phyloP scores from a whole-genome alignment of 2,797 vertebrate genomes.

The Mus minutoides region DNA sequence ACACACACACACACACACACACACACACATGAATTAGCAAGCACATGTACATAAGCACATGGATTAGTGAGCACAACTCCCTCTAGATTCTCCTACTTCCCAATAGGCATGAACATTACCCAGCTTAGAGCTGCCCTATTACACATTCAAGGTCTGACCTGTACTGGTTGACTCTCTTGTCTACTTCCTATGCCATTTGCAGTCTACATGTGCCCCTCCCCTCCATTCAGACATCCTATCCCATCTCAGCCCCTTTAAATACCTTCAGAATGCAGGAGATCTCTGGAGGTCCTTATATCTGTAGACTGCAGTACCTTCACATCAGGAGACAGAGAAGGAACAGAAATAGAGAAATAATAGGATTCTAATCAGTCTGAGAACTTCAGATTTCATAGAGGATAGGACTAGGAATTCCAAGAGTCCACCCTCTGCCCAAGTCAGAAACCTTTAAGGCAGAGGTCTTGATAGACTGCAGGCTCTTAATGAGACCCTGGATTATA shows the following conservation, averaged over 20 bases:
- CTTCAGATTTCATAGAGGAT: slow-evolving; percentile 4
- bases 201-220: background rate
- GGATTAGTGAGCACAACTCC: background rate
- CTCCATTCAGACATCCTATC: background rate
- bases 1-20: background rate
- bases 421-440: slow-evolving; percentile 50
- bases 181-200: background rate
- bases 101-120: background rate
- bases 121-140: slow-evolving; percentile 14
- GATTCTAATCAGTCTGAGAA: slow-evolving; percentile 81
- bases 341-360: slow-evolving; percentile 54
- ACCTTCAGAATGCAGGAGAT: slow-evolving; percentile 61
- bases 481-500: slow-evolving; percentile 85
- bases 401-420: background rate
- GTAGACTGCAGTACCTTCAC: slow-evolving; percentile 69
- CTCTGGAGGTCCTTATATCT: slow-evolving; percentile 49
- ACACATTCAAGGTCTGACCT: background rate
- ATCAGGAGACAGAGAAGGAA: background rate
- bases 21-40: background rate
- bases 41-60: background rate
- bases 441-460: slow-evolving; percentile 72
- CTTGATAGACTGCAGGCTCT: slow-evolving; percentile 80
- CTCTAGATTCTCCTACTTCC: background rate
- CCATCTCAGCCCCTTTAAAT: slow-evolving; percentile 19
- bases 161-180: background rate